These are phyloP conservation scores for Trachelus tabidus DNA, from an alignment of 2,888 invertebrate species.

Conservation along the genomic window DNA sequence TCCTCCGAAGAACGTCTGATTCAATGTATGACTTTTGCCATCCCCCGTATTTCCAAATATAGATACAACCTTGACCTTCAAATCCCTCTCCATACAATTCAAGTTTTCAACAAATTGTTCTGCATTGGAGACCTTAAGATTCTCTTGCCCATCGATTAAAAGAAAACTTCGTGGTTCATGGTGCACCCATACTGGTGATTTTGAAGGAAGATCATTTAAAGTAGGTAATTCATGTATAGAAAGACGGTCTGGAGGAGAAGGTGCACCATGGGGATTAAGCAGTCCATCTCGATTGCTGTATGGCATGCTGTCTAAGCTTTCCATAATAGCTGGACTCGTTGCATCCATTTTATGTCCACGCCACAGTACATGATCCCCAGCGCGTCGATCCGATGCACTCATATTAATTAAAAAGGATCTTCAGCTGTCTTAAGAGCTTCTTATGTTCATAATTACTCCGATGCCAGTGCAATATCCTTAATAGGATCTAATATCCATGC, in stretches of 20 bases:
- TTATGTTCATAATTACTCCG: background rate
- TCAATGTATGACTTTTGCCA: constrained; percentile 84
- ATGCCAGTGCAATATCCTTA: background rate
- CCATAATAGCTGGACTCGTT: constrained; percentile 59
- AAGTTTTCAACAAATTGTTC: constrained; percentile 69
- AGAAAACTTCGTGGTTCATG: constrained; percentile 67
- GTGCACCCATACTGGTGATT: constrained; percentile 18
- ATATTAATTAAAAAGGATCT: constrained; percentile 15
- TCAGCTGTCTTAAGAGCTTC: background rate
- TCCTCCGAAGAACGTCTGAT: constrained; percentile 74
- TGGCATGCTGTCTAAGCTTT: constrained; percentile 51
- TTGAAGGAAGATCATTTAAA: constrained; percentile 14
- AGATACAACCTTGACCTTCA: constrained; percentile 81
- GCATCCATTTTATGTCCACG: constrained; percentile 32
- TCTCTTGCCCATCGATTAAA: constrained; percentile 73
- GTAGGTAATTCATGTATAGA: constrained; percentile 34
- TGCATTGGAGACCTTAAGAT: constrained; percentile 70
- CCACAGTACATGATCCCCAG: constrained; percentile 28
- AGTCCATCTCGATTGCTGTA: constrained; percentile 30
- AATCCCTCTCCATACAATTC: constrained; percentile 65
- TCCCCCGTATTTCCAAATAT: constrained; percentile 89
- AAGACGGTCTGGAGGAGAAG: constrained; percentile 22
- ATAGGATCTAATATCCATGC: background rate
- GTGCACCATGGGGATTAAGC: constrained; percentile 12
- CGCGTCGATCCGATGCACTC: constrained; percentile 19